These are phyloP conservation scores for Oreotrochilus melanogaster DNA, from an alignment of 2,113 vertebrate species.

Conservation along the genomic window DNA sequence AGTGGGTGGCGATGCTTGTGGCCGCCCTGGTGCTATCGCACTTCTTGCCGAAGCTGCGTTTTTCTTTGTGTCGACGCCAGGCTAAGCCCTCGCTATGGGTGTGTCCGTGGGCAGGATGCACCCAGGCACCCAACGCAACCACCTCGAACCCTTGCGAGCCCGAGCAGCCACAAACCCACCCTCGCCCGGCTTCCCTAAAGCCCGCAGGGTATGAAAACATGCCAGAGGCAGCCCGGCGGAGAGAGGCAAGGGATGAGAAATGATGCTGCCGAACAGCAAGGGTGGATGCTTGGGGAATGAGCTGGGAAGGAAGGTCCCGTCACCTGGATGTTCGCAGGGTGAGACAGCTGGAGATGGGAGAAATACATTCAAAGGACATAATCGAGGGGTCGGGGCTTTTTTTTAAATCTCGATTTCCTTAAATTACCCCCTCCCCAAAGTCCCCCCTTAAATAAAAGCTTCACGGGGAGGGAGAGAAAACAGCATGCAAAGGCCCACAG, in stretches of 20 bases:
- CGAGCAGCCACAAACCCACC: neutral
- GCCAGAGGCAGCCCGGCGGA: neutral
- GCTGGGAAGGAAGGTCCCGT: neutral
- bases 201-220: neutral
- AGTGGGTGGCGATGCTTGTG: conserved; percentile 19
- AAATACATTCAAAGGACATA: neutral
- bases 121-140: neutral
- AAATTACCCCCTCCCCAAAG: conserved; percentile 15
- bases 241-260: neutral
- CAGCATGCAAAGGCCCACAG: conserved; percentile 77
- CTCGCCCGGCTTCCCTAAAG: neutral
- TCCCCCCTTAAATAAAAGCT: neutral
- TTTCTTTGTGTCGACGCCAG: conserved; percentile 76
- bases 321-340: conserved; percentile 4
- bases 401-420: neutral
- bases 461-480: neutral
- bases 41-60: conserved; percentile 10
- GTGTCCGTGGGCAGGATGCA: conserved; percentile 75
- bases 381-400: neutral
- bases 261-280: neutral
- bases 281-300: conserved; percentile 38
- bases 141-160: neutral
- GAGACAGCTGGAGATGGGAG: neutral
- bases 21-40: neutral
- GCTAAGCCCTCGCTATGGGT: conserved; percentile 75